Evolutionary conservation across 2,797 vertebrate genomes (phyloP).

Genomic region (Falco biarmicus): DNA sequence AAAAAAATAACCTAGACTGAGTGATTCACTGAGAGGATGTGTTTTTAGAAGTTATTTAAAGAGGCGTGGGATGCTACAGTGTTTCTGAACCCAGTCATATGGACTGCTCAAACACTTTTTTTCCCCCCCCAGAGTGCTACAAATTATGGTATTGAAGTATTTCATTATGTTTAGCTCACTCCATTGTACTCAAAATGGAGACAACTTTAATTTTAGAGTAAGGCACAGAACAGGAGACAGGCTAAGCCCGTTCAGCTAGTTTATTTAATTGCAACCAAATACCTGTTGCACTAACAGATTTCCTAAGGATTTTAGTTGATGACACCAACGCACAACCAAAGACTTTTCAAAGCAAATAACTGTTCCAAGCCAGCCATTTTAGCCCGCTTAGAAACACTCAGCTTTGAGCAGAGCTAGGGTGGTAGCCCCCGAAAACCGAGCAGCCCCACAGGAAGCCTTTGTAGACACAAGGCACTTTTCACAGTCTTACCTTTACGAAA

Average conservation of each 20-base stretch:
- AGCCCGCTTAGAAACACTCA: background rate
- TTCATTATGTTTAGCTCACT: background rate
- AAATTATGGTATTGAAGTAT: background rate
- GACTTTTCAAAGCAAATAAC: background rate
- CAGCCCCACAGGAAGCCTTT: background rate
- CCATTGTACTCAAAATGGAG: background rate
- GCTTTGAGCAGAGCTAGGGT: background rate
- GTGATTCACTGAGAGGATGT: background rate
- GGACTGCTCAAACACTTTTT: background rate
- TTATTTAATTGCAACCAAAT: background rate
- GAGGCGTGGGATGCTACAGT: background rate
- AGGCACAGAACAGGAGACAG: background rate
- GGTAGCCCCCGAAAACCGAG: background rate
- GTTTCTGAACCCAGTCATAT: background rate
- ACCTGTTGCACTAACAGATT: background rate
- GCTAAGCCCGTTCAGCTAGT: background rate
- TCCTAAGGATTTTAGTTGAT: background rate
- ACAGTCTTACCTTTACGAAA: conserved; percentile 90
- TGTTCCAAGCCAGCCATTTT: background rate
- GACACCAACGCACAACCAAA: background rate
- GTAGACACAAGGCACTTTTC: background rate
- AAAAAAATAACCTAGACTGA: background rate
- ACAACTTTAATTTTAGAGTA: background rate
- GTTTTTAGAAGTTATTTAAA: background rate
- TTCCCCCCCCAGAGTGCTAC: background rate